Conservation (phyloP, 2,888 invertebrate genomes). For the Panzeria rudis region DNA sequence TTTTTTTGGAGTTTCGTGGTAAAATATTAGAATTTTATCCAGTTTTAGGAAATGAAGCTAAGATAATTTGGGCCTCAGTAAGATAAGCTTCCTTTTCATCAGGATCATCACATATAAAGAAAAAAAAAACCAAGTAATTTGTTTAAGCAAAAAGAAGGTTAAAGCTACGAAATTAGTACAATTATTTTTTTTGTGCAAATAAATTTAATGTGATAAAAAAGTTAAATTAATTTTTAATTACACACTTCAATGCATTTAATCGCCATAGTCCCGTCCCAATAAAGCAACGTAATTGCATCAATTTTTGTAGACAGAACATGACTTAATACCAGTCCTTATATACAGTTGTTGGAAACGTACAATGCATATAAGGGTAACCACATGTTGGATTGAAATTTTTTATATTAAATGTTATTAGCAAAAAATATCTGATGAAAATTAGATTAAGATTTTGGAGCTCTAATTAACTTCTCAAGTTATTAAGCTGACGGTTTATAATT, state of each 20-base stretch:
- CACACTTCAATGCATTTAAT: slow-evolving; percentile 69
- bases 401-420: too few relatives aligned
- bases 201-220: slow-evolving; percentile 58
- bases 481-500: not conserved
- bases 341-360: not conserved
- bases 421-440: not conserved
- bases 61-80: too few relatives aligned
- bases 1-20: too few relatives aligned
- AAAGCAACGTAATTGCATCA: slow-evolving; percentile 67
- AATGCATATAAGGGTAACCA: slow-evolving; percentile 29
- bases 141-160: too few relatives aligned
- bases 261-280: slow-evolving; percentile 65
- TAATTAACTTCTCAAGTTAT: not conserved
- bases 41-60: too few relatives aligned
- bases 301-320: slow-evolving; percentile 69
- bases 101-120: too few relatives aligned
- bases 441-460: not conserved
- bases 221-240: slow-evolving; percentile 71
- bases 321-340: slow-evolving; percentile 63
- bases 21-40: too few relatives aligned
- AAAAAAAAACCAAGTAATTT: too few relatives aligned
- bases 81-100: too few relatives aligned
- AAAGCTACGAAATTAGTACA: too few relatives aligned
- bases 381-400: not conserved
- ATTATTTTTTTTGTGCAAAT: slow-evolving; percentile 27